Evolutionary conservation across 2,797 vertebrate species (phyloP).

Genomic region (Arnoldichthys spilopterus): DNA sequence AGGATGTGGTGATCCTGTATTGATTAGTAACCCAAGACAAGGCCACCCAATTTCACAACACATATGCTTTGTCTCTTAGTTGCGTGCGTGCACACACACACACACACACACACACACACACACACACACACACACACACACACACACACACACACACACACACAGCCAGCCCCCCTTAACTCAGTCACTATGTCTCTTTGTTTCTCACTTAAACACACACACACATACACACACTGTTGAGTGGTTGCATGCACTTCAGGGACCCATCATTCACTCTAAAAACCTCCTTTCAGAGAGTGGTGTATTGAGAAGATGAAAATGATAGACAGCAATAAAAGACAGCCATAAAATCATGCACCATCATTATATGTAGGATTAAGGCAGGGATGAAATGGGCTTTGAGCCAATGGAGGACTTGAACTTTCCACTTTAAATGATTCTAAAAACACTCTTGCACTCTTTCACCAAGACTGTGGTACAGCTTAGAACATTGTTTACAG

Average conservation of each 20-base stretch:
- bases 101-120: conserved; percentile 5
- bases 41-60: conserved; percentile 14
- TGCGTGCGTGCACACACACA: conserved; percentile 11
- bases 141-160: not conserved
- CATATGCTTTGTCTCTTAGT: conserved; percentile 7
- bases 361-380: not conserved
- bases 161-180: not conserved
- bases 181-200: not conserved
- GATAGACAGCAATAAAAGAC: conserved; percentile 6
- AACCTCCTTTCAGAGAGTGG: not conserved
- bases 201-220: not conserved
- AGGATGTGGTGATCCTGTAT: conserved; percentile 36
- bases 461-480: not conserved
- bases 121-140: conserved; percentile 7
- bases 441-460: not conserved
- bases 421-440: not conserved
- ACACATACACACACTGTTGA: conserved; percentile 13
- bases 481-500: conserved; percentile 6
- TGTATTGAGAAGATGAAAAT: not conserved
- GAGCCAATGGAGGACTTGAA: not conserved
- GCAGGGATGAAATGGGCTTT: not conserved
- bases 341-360: not conserved
- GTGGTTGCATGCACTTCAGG: not conserved
- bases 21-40: conserved; percentile 44
- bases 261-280: conserved; percentile 15